These are phyloP conservation scores for Mus pahari DNA, from an alignment of 2,113 vertebrate genomes.

Conservation along the genomic window DNA sequence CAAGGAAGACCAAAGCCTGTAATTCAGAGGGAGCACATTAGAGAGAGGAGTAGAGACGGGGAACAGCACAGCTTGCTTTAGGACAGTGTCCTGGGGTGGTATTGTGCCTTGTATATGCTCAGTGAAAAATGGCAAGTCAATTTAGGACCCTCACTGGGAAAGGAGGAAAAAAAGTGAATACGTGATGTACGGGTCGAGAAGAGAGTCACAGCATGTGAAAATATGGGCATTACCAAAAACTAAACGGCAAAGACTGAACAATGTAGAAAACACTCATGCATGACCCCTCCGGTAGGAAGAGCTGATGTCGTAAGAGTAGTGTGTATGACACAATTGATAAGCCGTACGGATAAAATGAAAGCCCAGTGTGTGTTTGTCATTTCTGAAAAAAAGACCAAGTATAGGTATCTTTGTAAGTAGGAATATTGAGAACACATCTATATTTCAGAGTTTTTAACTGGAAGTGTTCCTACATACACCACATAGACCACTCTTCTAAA, in stretches of 20 bases:
- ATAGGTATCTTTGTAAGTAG: neutral
- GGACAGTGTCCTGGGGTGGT: neutral
- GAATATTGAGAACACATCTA: neutral
- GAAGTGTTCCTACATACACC: neutral
- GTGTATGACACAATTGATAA: neutral
- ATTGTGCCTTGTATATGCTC: neutral
- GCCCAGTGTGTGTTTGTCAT: neutral
- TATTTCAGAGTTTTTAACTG: neutral
- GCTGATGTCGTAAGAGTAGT: neutral
- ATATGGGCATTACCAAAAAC: neutral
- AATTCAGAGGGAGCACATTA: conserved; percentile 73
- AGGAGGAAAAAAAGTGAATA: neutral
- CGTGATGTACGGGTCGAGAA: neutral
- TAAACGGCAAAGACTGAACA: neutral
- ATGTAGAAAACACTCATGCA: neutral
- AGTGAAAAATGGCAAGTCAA: neutral
- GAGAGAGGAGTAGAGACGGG: neutral
- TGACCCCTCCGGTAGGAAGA: neutral
- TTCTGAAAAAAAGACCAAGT: neutral
- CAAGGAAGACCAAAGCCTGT: conserved; percentile 94
- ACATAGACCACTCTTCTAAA: neutral
- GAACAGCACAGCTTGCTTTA: neutral
- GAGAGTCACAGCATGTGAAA: neutral
- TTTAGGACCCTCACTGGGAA: neutral
- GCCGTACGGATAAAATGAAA: conserved; percentile 20